phyloP scores from a whole-genome alignment of 1,140 invertebrate species.

The Drosophila virilis region DNA sequence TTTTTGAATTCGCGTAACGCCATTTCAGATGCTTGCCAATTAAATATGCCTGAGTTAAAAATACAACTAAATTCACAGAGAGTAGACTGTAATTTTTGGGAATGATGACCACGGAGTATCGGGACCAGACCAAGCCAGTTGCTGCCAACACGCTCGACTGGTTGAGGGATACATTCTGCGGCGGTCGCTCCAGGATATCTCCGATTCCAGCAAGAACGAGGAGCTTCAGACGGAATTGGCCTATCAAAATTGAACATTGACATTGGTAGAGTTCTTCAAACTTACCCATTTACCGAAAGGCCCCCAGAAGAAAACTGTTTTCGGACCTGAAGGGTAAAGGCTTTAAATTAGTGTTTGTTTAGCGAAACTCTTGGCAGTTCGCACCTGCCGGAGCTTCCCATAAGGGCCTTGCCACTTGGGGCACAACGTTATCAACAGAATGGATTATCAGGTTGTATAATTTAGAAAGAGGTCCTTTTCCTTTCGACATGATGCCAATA shows the following conservation, averaged over 20 bases:
- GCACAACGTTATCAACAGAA: constrained; percentile 42
- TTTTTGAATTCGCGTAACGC: constrained; percentile 15
- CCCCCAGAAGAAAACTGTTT: constrained; percentile 66
- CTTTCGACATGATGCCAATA: constrained; percentile 44
- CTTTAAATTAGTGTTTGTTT: background rate
- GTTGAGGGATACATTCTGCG: constrained; percentile 45
- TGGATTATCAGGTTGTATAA: constrained; percentile 45
- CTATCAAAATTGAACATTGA: too few relatives aligned
- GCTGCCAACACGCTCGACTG: constrained; percentile 36
- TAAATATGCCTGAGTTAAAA: constrained; percentile 44
- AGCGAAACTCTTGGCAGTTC: background rate
- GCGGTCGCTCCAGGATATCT: constrained; percentile 52
- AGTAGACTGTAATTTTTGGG: constrained; percentile 65
- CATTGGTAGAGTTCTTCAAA: background rate
- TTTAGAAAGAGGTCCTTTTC: constrained; percentile 34
- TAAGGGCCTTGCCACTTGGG: constrained; percentile 33
- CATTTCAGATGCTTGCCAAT: constrained; percentile 48
- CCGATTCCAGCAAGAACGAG: constrained; percentile 56
- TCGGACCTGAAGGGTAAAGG: constrained; percentile 37
- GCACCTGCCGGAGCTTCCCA: constrained; percentile 56
- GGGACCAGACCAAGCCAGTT: constrained; percentile 58
- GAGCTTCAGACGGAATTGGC: constrained; percentile 2
- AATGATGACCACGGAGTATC: constrained; percentile 63
- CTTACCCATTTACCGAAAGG: constrained; percentile 63
- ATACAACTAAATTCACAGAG: constrained; percentile 52